Percentiles rank a stretch among this genome's conserved stretches.
Evolutionary conservation across 35 echinoderm and acorn worm species (phyloP).

Genomic region (Hemicentrotus pulcherrimus): DNA sequence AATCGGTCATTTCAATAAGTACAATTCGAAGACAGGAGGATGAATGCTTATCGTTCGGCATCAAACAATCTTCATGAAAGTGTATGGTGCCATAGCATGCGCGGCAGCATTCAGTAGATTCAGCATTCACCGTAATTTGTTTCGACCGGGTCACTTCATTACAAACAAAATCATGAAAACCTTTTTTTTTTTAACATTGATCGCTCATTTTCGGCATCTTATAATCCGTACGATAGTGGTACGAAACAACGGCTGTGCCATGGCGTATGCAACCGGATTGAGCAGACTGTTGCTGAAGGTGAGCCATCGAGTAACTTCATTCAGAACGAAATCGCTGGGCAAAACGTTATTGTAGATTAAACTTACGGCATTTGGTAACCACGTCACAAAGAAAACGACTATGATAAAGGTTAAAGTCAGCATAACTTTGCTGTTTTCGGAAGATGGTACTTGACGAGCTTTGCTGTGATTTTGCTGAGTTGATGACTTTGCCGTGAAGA

Average conservation of each 20-base stretch:
- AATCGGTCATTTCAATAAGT: too few relatives aligned
- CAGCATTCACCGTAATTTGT: too few relatives aligned
- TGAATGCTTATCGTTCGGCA: too few relatives aligned
- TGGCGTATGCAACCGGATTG: not conserved
- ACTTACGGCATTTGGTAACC: slow-evolving; percentile 23
- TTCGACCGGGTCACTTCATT: too few relatives aligned
- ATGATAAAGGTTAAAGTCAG: not conserved
- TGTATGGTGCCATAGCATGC: too few relatives aligned
- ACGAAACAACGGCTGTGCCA: not conserved
- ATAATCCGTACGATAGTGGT: not conserved
- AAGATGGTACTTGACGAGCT: not conserved
- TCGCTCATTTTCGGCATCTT: not conserved
- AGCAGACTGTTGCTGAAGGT: not conserved
- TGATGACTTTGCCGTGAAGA: not conserved
- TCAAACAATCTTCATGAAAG: too few relatives aligned
- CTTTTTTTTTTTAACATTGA: not conserved
- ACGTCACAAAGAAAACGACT: not conserved
- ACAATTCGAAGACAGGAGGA: too few relatives aligned
- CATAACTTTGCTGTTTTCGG: not conserved
- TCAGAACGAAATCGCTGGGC: not conserved
- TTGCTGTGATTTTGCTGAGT: not conserved
- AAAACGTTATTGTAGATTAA: not conserved
- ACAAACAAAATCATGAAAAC: not conserved
- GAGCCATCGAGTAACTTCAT: not conserved
- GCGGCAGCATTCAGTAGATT: too few relatives aligned